These are phyloP conservation scores for human DNA, from an alignment of 2,113 vertebrate species.

Conservation along the genomic window DNA sequence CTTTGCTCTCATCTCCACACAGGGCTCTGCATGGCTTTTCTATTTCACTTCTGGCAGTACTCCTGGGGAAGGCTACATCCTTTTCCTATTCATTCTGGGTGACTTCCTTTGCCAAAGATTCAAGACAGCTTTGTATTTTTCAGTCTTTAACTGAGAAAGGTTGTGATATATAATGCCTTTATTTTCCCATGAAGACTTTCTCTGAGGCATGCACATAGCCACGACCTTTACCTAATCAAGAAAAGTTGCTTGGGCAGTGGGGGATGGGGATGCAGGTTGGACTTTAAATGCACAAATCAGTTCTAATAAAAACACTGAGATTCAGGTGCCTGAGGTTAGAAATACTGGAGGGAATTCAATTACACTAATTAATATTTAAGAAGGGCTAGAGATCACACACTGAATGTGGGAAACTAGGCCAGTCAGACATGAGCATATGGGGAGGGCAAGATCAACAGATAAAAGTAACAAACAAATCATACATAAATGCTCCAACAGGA, in stretches of 20 bases:
- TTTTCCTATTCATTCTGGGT: not conserved
- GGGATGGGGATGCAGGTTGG: constrained; percentile 61
- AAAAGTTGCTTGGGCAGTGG: constrained; percentile 72
- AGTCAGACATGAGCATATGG: constrained; percentile 77
- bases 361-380: constrained; percentile 85
- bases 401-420: constrained; percentile 76
- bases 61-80: not conserved
- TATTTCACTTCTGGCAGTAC: not conserved
- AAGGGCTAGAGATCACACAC: constrained; percentile 79
- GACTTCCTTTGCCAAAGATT: constrained; percentile 49
- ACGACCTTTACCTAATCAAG: constrained; percentile 72
- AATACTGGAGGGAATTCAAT: constrained; percentile 83
- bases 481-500: constrained; percentile 70
- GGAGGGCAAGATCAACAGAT: constrained; percentile 80
- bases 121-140: constrained; percentile 44
- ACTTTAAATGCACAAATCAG: constrained; percentile 80
- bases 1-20: not conserved
- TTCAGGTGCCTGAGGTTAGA: constrained; percentile 80
- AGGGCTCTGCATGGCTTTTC: not conserved
- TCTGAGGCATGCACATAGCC: constrained; percentile 56
- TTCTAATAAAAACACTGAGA: constrained; percentile 81
- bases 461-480: constrained; percentile 81
- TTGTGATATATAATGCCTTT: constrained; percentile 54
- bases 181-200: constrained; percentile 60
- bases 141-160: constrained; percentile 50